phyloP scores from a whole-genome alignment of 2,113 vertebrate species.

The Fukomys damarensis region DNA sequence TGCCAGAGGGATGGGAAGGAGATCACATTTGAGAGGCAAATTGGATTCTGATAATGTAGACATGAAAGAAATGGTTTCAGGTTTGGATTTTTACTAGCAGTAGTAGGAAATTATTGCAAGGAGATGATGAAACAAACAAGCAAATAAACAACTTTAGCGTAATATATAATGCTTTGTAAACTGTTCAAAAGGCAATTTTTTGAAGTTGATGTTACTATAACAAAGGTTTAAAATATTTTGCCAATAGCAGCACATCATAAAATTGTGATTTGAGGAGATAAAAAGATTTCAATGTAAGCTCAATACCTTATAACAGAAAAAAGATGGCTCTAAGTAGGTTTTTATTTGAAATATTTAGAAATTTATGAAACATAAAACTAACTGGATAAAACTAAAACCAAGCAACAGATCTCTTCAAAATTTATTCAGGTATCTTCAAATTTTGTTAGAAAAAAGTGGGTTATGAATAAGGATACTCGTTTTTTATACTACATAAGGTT shows the following conservation, averaged over 20 bases:
- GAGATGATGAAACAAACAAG: background rate
- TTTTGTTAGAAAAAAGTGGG: background rate
- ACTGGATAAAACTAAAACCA: slow-evolving; percentile 29
- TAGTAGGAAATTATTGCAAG: background rate
- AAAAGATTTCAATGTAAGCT: slow-evolving; percentile 19
- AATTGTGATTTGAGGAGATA: background rate
- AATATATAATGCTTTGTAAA: background rate
- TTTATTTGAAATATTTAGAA: slow-evolving; percentile 1
- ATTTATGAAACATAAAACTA: slow-evolving; percentile 1
- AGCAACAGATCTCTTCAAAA: background rate
- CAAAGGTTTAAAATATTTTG: slow-evolving; percentile 1
- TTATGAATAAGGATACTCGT: background rate
- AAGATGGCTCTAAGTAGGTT: background rate
- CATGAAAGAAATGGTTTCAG: background rate
- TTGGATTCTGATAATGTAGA: background rate
- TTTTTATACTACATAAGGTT: background rate
- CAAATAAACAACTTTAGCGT: background rate
- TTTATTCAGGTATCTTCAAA: background rate
- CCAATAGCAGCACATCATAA: background rate
- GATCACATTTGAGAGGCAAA: background rate
- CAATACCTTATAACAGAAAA: background rate
- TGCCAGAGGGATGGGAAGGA: background rate
- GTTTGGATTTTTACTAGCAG: background rate
- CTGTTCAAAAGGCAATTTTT: background rate
- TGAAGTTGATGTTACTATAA: background rate